These are phyloP conservation scores for Alentia gelatinosa DNA, from an alignment of 2,888 invertebrate species.

Conservation along the genomic window DNA sequence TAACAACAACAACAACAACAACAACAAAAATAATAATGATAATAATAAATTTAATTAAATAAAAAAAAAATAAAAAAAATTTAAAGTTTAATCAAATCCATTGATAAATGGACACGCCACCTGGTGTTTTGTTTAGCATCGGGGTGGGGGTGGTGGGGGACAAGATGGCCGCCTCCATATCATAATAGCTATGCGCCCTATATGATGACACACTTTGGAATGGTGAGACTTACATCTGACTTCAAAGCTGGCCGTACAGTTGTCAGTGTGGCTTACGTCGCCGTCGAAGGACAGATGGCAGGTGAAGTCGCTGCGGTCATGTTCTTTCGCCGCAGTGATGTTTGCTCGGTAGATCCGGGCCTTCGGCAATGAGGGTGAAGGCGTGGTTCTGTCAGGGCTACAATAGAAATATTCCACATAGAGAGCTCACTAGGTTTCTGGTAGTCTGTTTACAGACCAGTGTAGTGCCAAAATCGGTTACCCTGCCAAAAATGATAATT, in stretches of 20 bases:
- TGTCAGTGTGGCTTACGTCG: neutral
- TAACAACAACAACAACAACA: too few relatives aligned
- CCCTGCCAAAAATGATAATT: too few relatives aligned
- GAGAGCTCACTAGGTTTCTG: neutral
- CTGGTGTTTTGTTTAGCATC: neutral
- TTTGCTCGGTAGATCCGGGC: neutral
- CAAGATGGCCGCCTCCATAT: neutral
- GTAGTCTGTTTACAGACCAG: too few relatives aligned
- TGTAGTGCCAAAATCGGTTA: too few relatives aligned
- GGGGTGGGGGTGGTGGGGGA: neutral
- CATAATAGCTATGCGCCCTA: neutral
- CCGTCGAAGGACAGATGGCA: neutral
- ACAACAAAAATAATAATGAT: too few relatives aligned
- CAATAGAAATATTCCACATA: neutral
- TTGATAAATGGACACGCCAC: neutral
- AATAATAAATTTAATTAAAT: too few relatives aligned
- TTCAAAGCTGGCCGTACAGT: neutral
- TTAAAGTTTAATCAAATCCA: neutral
- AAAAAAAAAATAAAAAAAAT: too few relatives aligned
- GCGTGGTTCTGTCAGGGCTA: neutral
- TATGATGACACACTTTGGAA: neutral
- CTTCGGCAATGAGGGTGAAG: neutral
- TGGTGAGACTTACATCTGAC: neutral
- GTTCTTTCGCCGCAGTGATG: neutral
- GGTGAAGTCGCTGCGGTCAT: neutral